Percentiles rank a stretch among this genome's conserved stretches.
phyloP scores from a whole-genome alignment of 2,888 invertebrate genomes.

The Chorisops tibialis region DNA sequence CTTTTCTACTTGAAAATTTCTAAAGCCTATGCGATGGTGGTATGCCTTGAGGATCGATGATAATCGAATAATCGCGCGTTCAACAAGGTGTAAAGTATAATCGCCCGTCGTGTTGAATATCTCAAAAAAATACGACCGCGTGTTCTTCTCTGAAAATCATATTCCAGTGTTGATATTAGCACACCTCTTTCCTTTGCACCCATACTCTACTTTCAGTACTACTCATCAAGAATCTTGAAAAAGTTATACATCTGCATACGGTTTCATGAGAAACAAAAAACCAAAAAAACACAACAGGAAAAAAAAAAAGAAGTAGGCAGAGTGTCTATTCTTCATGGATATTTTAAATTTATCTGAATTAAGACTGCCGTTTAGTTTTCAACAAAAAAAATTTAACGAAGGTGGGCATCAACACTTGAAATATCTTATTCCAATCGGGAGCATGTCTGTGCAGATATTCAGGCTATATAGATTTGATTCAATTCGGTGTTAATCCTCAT shows the following conservation, averaged over 20 bases:
- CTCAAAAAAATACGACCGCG: not conserved
- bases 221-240: not conserved
- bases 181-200: conserved; percentile 1
- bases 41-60: conserved; percentile 14
- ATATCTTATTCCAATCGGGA: conserved; percentile 22
- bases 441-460: conserved; percentile 18
- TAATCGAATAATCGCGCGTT: conserved; percentile 20
- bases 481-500: conserved; percentile 8
- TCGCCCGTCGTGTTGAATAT: not conserved
- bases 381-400: conserved; percentile 12
- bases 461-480: conserved; percentile 16
- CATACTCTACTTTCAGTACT: not conserved
- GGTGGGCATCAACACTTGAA: conserved; percentile 24
- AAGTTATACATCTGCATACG: not conserved
- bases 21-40: not conserved
- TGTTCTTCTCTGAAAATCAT: not conserved
- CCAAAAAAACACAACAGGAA: too few relatives aligned
- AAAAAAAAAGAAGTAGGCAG: not conserved
- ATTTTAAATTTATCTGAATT: not conserved
- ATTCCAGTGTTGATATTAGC: conserved; percentile 21
- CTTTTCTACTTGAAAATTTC: conserved; percentile 6
- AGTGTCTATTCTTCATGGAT: not conserved
- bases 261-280: too few relatives aligned
- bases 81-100: conserved; percentile 11
- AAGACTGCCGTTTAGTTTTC: conserved; percentile 7